Conservation (phyloP, 2,888 invertebrate genomes). For the Geotrupes spiniger region DNA sequence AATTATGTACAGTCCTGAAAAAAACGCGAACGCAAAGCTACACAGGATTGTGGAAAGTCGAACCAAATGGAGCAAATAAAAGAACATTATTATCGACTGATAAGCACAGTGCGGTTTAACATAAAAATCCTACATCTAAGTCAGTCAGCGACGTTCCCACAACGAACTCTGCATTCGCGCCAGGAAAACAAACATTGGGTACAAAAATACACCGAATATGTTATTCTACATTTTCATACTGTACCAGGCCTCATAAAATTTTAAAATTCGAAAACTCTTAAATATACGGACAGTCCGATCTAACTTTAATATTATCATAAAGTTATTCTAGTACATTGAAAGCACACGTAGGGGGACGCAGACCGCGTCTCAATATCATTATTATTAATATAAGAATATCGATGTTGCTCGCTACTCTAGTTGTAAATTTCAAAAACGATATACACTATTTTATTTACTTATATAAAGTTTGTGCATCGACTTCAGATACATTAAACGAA, state of each 20-base stretch:
- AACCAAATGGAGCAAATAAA: constrained; percentile 30
- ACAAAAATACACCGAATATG: constrained; percentile 53
- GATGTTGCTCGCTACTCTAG: constrained; percentile 48
- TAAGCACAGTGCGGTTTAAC: constrained; percentile 35
- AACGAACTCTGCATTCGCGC: constrained; percentile 38
- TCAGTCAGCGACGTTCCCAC: constrained; percentile 44
- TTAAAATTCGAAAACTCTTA: constrained; percentile 53
- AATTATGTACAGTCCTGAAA: constrained; percentile 45
- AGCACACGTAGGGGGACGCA: constrained; percentile 47
- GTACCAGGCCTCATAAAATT: constrained; percentile 52
- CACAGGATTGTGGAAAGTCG: constrained; percentile 22
- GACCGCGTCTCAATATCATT: constrained; percentile 36
- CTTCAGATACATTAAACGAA: constrained; percentile 25
- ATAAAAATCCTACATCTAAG: constrained; percentile 44
- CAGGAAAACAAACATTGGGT: constrained; percentile 49
- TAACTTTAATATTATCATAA: constrained; percentile 47
- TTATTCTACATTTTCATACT: constrained; percentile 43
- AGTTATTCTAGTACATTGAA: constrained; percentile 49
- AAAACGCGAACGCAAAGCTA: constrained; percentile 31
- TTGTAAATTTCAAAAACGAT: constrained; percentile 44
- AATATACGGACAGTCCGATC: constrained; percentile 51
- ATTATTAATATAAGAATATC: constrained; percentile 46
- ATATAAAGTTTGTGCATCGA: constrained; percentile 49
- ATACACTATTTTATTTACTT: constrained; percentile 36
- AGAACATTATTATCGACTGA: constrained; percentile 35